A percentile compares a stretch with the other conserved stretches of the same genome.
phyloP scores from a whole-genome alignment of 2,797 vertebrate genomes.

The Vultur gryphus region DNA sequence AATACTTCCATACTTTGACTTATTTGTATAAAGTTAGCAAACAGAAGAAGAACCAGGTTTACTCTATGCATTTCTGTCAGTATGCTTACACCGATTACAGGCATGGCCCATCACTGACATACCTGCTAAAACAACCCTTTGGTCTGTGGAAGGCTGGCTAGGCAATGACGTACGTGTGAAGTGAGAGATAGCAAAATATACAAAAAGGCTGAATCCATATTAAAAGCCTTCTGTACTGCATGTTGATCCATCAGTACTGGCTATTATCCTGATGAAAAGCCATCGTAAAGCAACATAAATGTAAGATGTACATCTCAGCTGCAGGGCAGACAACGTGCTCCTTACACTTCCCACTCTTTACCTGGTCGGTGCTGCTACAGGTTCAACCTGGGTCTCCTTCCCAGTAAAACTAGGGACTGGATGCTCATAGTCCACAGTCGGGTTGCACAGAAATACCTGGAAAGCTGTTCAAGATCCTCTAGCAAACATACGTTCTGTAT shows the following conservation, averaged over 20 bases:
- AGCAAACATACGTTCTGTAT: background rate
- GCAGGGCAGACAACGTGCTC: accelerated
- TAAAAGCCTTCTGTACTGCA: background rate
- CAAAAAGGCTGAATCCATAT: background rate
- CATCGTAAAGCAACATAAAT: accelerated
- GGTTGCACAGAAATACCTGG: background rate
- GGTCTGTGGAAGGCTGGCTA: background rate
- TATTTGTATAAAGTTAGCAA: background rate
- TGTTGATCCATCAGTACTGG: background rate
- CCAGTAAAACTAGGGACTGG: background rate
- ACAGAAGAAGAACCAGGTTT: background rate
- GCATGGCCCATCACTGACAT: too few relatives aligned
- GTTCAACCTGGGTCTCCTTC: accelerated
- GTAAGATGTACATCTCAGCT: background rate
- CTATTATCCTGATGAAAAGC: background rate
- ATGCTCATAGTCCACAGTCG: accelerated
- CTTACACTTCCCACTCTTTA: background rate
- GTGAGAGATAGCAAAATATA: background rate
- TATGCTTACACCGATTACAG: accelerated
- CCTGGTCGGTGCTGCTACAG: background rate
- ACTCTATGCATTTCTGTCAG: background rate
- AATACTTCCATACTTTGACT: background rate
- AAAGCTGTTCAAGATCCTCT: background rate
- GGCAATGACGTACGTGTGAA: accelerated
- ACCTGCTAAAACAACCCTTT: too few relatives aligned